A percentile compares a stretch with the other conserved stretches of the same genome.
Conservation (phyloP, 2,888 invertebrate species). For the Cremastinae sp. region DNA sequence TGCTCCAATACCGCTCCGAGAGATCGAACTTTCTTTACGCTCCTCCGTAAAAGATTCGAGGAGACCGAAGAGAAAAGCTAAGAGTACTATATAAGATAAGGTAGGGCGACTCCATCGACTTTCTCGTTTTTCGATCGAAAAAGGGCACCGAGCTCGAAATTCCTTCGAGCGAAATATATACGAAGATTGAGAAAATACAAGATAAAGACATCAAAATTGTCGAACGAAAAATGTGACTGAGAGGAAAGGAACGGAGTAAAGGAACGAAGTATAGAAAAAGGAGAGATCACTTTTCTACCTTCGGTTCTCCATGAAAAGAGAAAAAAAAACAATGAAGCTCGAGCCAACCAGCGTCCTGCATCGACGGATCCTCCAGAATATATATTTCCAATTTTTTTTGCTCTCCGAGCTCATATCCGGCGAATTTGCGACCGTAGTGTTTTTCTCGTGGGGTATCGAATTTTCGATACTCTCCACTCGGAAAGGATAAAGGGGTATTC, state of each 20-base stretch:
- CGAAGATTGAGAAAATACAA: conserved; percentile 33
- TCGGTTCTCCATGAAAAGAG: conserved; percentile 12
- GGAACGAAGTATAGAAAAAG: conserved; percentile 24
- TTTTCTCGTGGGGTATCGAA: conserved; percentile 69
- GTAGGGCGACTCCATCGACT: not conserved
- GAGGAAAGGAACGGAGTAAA: conserved; percentile 36
- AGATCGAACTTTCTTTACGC: conserved; percentile 36
- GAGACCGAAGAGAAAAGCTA: conserved; percentile 21
- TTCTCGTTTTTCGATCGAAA: conserved; percentile 34
- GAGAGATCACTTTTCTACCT: conserved; percentile 17
- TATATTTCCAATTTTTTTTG: conserved; percentile 26
- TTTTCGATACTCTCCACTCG: conserved; percentile 45
- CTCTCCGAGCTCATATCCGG: conserved; percentile 21
- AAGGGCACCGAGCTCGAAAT: conserved; percentile 52
- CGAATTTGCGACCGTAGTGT: conserved; percentile 64
- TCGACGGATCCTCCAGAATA: conserved; percentile 59
- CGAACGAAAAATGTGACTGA: conserved; percentile 23
- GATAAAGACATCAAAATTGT: conserved; percentile 17
- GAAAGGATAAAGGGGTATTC: conserved; percentile 37
- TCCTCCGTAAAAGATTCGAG: conserved; percentile 31
- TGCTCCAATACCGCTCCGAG: conserved; percentile 38
- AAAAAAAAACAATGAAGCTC: conserved; percentile 47
- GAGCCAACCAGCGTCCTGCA: conserved; percentile 54
- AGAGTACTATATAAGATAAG: conserved; percentile 1
- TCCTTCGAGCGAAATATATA: conserved; percentile 29